Percentiles rank a stretch among this genome's conserved stretches.
Evolutionary conservation across 2,113 vertebrate genomes (phyloP).

Genomic region (Jaculus jaculus): DNA sequence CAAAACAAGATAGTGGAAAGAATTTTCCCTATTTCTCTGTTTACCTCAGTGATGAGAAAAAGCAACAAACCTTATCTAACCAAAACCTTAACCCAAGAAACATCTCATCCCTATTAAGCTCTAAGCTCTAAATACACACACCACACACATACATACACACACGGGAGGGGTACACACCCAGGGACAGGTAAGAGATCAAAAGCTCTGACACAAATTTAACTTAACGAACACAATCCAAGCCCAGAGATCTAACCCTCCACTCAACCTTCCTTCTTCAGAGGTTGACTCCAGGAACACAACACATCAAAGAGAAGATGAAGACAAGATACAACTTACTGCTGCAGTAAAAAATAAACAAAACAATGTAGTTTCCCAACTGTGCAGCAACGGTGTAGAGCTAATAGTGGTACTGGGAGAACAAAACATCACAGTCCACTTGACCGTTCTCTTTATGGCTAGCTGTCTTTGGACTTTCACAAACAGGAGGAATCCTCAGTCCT

Average conservation of each 20-base stretch:
- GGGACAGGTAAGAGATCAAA: background rate
- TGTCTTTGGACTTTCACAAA: conserved; percentile 1
- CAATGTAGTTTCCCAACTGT: background rate
- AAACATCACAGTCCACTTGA: background rate
- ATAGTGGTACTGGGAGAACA: background rate
- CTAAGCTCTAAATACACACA: background rate
- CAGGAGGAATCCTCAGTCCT: conserved; percentile 23
- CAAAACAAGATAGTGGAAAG: background rate
- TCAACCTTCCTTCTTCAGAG: background rate
- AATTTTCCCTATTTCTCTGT: background rate
- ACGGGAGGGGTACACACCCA: background rate
- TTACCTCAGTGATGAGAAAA: conserved; percentile 16
- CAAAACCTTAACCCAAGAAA: background rate
- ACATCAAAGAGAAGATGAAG: background rate
- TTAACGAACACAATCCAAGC: background rate
- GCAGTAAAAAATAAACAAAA: background rate
- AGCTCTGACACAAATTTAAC: conserved; percentile 19
- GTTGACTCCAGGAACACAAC: background rate
- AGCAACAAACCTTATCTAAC: background rate
- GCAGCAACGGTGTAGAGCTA: background rate
- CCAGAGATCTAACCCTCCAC: background rate
- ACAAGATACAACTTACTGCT: background rate
- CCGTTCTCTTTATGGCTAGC: conserved; percentile 10
- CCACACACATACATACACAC: background rate
- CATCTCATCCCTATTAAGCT: background rate